phyloP scores from a whole-genome alignment of 2,888 invertebrate species.

The Gastracanthus pulcherrimus region DNA sequence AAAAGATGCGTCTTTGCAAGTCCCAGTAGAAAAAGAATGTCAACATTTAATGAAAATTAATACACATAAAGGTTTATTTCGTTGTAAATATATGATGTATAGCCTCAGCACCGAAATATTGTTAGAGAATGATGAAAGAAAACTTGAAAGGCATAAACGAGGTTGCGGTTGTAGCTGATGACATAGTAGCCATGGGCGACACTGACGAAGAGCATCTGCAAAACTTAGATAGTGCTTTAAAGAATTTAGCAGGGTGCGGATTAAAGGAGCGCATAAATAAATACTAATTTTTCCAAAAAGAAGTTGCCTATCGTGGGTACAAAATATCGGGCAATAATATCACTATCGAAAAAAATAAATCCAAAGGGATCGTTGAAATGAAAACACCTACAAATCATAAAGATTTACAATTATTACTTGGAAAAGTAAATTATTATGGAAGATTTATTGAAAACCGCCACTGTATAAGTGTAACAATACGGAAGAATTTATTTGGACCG shows the following conservation, averaged over 20 bases:
- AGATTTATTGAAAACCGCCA: neutral
- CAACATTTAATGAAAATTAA: conserved; percentile 4
- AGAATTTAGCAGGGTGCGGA: conserved; percentile 9
- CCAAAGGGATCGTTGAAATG: conserved; percentile 14
- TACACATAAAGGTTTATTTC: neutral
- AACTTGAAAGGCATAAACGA: neutral
- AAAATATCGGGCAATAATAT: neutral
- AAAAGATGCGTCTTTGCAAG: conserved; percentile 24
- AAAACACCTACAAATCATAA: neutral
- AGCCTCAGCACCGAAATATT: neutral
- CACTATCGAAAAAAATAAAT: neutral
- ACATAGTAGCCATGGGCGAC: conserved; percentile 13
- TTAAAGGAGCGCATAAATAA: neutral
- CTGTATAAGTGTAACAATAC: neutral
- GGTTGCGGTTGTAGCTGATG: conserved; percentile 2
- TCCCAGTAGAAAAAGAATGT: neutral
- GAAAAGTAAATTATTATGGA: conserved; percentile 24
- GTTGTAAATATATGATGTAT: neutral
- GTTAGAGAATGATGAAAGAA: conserved; percentile 9
- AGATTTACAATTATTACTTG: conserved; percentile 22
- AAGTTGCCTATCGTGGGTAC: conserved; percentile 17
- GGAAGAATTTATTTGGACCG: neutral
- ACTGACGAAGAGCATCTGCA: conserved; percentile 21
- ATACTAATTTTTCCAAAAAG: conserved; percentile 28
- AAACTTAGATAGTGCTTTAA: conserved; percentile 29